Conservation (phyloP, 2,113 vertebrate genomes). For the Phaetusa simplex region DNA sequence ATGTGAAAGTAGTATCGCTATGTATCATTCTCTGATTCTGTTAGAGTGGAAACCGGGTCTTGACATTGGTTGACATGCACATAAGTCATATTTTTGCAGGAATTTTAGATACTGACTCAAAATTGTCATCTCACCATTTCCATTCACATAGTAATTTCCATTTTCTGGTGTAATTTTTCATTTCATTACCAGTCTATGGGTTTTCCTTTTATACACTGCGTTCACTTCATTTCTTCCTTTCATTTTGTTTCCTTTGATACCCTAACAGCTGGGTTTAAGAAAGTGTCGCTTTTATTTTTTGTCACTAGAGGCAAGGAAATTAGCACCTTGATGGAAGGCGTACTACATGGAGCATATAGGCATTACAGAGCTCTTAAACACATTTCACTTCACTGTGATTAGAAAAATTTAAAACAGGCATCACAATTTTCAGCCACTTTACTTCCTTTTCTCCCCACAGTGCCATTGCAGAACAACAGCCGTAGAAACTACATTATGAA, state of each 20-base stretch:
- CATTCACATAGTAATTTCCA: slow-evolving; percentile 25
- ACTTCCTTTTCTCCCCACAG: background rate
- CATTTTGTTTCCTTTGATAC: slow-evolving; percentile 62
- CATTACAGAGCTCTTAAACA: slow-evolving; percentile 37
- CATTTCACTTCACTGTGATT: slow-evolving; percentile 3
- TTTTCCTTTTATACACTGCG: background rate
- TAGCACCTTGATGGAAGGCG: slow-evolving; percentile 46
- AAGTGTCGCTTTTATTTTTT: slow-evolving; percentile 46
- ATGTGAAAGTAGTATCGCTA: background rate
- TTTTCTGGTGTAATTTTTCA: slow-evolving; percentile 53
- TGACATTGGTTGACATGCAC: background rate
- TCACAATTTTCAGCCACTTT: slow-evolving; percentile 12
- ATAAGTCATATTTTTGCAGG: background rate
- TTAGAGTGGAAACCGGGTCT: background rate
- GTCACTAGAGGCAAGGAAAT: slow-evolving; percentile 58
- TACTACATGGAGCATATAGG: background rate
- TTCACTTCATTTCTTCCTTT: slow-evolving; percentile 38
- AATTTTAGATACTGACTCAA: background rate
- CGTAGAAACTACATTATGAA: background rate
- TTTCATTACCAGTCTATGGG: slow-evolving; percentile 52
- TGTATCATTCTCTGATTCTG: background rate
- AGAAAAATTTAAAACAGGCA: slow-evolving; percentile 31
- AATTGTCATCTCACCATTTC: background rate
- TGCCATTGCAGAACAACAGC: background rate
- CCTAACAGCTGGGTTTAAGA: slow-evolving; percentile 56